These are phyloP conservation scores for Melanaphis sacchari DNA, from an alignment of 1,140 invertebrate genomes.

Conservation along the genomic window DNA sequence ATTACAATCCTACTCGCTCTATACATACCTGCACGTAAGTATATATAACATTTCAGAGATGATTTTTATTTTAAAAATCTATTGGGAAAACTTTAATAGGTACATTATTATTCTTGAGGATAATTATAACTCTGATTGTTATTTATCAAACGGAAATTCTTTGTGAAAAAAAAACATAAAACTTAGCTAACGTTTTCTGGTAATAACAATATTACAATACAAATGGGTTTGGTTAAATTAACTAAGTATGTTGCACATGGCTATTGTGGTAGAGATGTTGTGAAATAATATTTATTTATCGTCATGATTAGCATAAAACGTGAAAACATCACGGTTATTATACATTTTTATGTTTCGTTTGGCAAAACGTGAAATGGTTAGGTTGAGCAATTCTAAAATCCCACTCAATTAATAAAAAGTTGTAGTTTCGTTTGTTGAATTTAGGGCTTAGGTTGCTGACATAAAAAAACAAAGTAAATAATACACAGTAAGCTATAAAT, in stretches of 20 bases:
- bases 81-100: not conserved
- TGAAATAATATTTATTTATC: not conserved
- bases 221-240: not conserved
- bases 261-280: not conserved
- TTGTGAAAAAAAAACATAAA: not conserved
- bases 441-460: not conserved
- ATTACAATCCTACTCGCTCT: not conserved
- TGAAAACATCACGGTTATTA: not conserved
- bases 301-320: not conserved
- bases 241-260: not conserved
- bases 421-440: not conserved
- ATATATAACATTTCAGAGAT: not conserved
- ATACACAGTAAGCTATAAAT: not conserved
- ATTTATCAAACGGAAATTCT: not conserved
- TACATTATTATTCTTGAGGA: not conserved
- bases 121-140: not conserved
- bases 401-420: slow-evolving; percentile 5
- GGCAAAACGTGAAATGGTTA: not conserved
- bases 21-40: not conserved
- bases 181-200: not conserved
- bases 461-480: not conserved
- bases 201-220: not conserved
- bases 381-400: not conserved
- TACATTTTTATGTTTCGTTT: not conserved
- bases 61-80: not conserved